These are phyloP conservation scores for Bombus consobrinus DNA, from an alignment of 1,140 invertebrate species.

Conservation along the genomic window DNA sequence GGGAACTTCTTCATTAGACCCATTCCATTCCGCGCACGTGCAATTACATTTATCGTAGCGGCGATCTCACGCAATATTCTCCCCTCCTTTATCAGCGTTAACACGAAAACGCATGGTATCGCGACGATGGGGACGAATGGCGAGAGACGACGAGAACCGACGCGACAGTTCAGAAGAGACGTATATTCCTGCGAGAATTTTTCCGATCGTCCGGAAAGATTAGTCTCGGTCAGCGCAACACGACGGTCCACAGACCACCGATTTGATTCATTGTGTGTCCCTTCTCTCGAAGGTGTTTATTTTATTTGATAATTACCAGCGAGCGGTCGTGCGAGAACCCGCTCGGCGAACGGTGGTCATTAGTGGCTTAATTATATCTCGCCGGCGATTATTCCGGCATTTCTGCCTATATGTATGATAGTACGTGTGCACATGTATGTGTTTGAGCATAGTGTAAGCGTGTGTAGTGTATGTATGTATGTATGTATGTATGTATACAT, in stretches of 20 bases:
- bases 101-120: constrained; percentile 33
- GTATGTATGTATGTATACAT: too few species aligned
- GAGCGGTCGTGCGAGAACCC: constrained; percentile 30
- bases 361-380: constrained; percentile 79
- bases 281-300: constrained; percentile 72
- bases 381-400: constrained; percentile 72
- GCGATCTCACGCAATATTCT: constrained; percentile 31
- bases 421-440: too few species aligned
- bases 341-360: constrained; percentile 69
- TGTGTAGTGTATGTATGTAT: background rate
- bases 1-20: constrained; percentile 33
- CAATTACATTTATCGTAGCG: constrained; percentile 37
- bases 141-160: too few species aligned
- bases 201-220: constrained; percentile 40
- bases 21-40: constrained; percentile 29
- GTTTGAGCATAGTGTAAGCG: background rate
- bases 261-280: constrained; percentile 63
- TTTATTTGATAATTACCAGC: constrained; percentile 75
- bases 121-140: background rate
- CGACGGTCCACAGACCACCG: constrained; percentile 11
- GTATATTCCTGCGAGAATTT: constrained; percentile 24
- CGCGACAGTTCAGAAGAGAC: constrained; percentile 3
- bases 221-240: background rate
- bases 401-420: constrained; percentile 42
- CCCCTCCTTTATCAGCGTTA: constrained; percentile 1